Evolutionary conservation across 2,113 vertebrate genomes (phyloP).

Genomic region (Phylloscopus trochilus): DNA sequence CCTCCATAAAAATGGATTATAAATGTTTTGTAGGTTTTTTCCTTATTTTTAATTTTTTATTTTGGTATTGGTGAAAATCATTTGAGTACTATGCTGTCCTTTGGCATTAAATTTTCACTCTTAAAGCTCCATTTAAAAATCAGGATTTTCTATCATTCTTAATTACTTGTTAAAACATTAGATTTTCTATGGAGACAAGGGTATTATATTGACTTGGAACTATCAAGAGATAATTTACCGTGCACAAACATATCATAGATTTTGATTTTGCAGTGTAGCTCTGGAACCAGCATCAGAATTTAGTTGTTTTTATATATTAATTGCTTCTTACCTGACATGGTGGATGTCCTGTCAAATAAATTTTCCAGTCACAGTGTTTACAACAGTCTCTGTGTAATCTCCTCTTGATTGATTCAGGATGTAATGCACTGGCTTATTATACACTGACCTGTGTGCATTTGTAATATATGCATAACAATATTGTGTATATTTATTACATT

Average conservation of each 20-base stretch:
- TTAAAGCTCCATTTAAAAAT: background rate
- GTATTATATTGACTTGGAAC: background rate
- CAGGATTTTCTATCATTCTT: background rate
- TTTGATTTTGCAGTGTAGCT: background rate
- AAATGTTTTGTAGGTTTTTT: background rate
- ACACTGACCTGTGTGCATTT: background rate
- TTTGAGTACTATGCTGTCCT: background rate
- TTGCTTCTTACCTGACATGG: slow-evolving; percentile 22
- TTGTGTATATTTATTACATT: slow-evolving; percentile 24
- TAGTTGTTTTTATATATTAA: slow-evolving; percentile 39
- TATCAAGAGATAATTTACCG: background rate
- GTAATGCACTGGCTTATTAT: slow-evolving; percentile 15
- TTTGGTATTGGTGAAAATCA: background rate
- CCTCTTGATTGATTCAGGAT: slow-evolving; percentile 15
- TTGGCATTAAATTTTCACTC: background rate
- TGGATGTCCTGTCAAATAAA: slow-evolving; percentile 38
- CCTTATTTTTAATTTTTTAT: background rate
- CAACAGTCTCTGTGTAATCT: background rate
- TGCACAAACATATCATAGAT: background rate
- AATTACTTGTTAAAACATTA: background rate
- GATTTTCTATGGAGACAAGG: background rate
- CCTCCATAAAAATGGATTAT: background rate
- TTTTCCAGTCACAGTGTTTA: slow-evolving; percentile 42
- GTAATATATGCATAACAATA: background rate
- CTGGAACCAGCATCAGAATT: background rate